phyloP scores from a whole-genome alignment of 2,113 vertebrate species.

The Nestor notabilis region DNA sequence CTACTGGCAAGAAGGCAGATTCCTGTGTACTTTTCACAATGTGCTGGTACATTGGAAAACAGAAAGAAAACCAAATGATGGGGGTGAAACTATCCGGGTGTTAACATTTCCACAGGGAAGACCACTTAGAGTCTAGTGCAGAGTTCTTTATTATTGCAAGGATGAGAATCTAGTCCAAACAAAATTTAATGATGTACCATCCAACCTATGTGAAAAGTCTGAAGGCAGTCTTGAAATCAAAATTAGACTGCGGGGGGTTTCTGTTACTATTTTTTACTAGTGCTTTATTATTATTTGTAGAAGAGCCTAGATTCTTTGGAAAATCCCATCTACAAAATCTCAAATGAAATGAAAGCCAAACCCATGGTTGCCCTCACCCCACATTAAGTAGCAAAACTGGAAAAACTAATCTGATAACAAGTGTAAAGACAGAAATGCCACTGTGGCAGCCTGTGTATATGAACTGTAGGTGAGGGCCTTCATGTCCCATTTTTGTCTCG shows the following conservation, averaged over 20 bases:
- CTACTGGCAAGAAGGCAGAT: background rate
- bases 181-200: background rate
- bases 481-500: accelerated
- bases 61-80: background rate
- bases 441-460: accelerated
- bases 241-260: background rate
- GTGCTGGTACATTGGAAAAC: background rate
- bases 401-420: background rate
- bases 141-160: background rate
- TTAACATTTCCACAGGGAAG: background rate
- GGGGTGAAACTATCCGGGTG: background rate
- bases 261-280: background rate
- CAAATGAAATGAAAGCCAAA: background rate
- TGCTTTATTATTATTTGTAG: background rate
- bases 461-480: background rate
- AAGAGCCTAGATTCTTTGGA: background rate
- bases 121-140: no score
- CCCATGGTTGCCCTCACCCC: background rate
- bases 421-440: background rate
- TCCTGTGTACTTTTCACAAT: background rate
- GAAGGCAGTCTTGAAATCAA: background rate
- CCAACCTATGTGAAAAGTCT: background rate
- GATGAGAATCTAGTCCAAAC: background rate
- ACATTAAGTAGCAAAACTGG: background rate
- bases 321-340: background rate